Percentiles rank a stretch among this genome's conserved stretches.
Conservation (phyloP, 2,888 invertebrate genomes). For the Nezara viridula region DNA sequence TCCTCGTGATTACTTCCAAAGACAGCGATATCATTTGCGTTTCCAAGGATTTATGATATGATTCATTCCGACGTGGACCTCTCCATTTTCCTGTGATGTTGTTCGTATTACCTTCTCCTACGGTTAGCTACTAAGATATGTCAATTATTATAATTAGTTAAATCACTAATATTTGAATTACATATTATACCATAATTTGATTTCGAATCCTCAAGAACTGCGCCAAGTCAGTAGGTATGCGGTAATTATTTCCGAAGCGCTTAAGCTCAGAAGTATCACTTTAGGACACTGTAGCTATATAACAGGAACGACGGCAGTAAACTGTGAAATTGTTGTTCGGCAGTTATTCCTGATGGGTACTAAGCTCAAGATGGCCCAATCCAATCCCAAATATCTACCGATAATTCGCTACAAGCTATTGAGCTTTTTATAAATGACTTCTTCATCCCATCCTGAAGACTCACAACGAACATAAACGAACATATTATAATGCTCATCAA, state of each 20-base stretch:
- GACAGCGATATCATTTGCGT: too few relatives aligned
- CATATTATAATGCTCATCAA: background rate
- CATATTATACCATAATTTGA: background rate
- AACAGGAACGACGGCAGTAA: background rate
- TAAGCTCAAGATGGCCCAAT: background rate
- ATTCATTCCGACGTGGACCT: too few relatives aligned
- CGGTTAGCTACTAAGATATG: too few relatives aligned
- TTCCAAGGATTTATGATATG: too few relatives aligned
- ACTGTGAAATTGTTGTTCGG: background rate
- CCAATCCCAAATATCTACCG: background rate
- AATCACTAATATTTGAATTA: too few relatives aligned
- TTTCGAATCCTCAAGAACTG: background rate
- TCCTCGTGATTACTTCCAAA: too few relatives aligned
- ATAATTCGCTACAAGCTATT: background rate
- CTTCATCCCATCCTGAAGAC: background rate
- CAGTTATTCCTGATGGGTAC: background rate
- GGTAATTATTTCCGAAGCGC: background rate
- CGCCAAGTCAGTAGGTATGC: background rate
- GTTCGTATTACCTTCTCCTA: too few relatives aligned
- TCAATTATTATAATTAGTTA: too few relatives aligned
- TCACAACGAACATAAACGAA: background rate
- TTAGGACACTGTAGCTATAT: background rate
- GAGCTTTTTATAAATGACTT: background rate
- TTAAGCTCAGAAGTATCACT: background rate
- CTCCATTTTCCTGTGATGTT: too few relatives aligned